Conservation (phyloP, 2,888 invertebrate species). For the Stenotaenia linearis region DNA sequence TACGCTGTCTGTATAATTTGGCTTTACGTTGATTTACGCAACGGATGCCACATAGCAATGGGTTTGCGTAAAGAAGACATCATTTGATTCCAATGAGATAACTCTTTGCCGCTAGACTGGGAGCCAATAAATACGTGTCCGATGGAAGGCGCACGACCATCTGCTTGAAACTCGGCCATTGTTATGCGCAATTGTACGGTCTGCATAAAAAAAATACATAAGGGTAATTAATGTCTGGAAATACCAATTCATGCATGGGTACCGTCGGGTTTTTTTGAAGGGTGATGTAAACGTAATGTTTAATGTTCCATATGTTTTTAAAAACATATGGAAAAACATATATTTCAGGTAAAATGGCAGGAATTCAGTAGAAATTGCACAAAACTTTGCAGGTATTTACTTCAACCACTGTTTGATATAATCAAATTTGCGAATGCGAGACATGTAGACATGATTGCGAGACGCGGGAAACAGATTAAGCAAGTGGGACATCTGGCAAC, state of each 20-base stretch:
- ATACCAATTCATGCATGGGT: background rate
- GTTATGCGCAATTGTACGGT: constrained; percentile 66
- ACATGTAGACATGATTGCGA: too few relatives aligned
- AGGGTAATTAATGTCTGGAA: too few relatives aligned
- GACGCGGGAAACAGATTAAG: too few relatives aligned
- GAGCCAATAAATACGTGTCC: constrained; percentile 75
- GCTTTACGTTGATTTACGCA: constrained; percentile 49
- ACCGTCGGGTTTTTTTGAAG: background rate
- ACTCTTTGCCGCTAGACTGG: constrained; percentile 63
- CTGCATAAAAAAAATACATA: constrained; percentile 47
- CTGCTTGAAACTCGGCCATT: constrained; percentile 51
- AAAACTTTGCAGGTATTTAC: too few relatives aligned
- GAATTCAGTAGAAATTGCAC: too few relatives aligned
- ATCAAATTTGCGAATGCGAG: too few relatives aligned
- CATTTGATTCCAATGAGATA: constrained; percentile 80
- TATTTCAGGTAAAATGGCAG: too few relatives aligned
- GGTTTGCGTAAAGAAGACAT: constrained; percentile 70
- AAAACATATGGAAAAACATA: too few relatives aligned
- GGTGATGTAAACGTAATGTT: too few relatives aligned
- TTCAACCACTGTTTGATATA: too few relatives aligned
- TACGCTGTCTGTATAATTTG: background rate
- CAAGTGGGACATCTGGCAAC: too few relatives aligned
- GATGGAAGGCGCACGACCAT: constrained; percentile 59
- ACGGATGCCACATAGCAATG: constrained; percentile 77
- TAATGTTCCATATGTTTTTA: too few relatives aligned